Conservation (phyloP, 2,888 invertebrate genomes). For the Cephus pygmeus region DNA sequence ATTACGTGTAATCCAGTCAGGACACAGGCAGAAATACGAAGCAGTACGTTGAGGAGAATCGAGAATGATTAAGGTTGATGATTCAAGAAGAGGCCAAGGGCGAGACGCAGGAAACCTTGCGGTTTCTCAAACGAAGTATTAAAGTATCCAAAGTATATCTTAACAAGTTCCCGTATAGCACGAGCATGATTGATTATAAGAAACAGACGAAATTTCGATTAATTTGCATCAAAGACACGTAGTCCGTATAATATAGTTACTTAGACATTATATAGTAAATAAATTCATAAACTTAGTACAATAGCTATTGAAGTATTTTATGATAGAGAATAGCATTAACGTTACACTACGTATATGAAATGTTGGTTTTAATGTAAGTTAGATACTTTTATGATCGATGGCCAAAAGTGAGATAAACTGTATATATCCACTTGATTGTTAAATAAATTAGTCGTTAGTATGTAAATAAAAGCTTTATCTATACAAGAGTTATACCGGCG, state of each 20-base stretch:
- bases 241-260: not conserved
- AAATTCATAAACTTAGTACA: constrained; percentile 4
- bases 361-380: constrained; percentile 39
- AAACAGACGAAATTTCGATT: not conserved
- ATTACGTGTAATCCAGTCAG: too few relatives aligned
- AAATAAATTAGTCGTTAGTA: constrained; percentile 57
- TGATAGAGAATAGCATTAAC: constrained; percentile 27
- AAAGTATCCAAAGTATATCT: constrained; percentile 5
- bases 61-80: not conserved
- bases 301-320: constrained; percentile 41
- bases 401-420: constrained; percentile 57
- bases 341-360: constrained; percentile 20
- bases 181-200: not conserved
- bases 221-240: not conserved
- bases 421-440: constrained; percentile 60
- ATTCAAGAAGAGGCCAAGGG: not conserved
- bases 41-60: not conserved
- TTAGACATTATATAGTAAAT: not conserved
- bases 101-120: not conserved
- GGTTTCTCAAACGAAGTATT: not conserved
- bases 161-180: not conserved
- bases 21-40: not conserved
- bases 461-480: constrained; percentile 63
- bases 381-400: constrained; percentile 55
- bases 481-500: constrained; percentile 29